Evolutionary conservation across 2,797 vertebrate species (phyloP).

Genomic region (Knipowitschia caucasica): DNA sequence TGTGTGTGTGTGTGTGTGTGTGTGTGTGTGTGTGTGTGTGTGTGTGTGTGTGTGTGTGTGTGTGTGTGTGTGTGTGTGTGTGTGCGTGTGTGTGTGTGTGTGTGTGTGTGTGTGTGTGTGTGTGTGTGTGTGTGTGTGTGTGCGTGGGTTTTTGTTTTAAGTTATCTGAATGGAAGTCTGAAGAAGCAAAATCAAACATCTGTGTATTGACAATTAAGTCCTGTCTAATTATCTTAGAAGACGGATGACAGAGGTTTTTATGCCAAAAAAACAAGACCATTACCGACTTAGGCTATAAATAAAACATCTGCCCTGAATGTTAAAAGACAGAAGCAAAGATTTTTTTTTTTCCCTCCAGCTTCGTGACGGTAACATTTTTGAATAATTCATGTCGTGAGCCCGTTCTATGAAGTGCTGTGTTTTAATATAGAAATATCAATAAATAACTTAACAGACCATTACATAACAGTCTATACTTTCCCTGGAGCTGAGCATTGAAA

Average conservation of each 20-base stretch:
- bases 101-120: no score
- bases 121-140: no score
- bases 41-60: no score
- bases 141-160: no score
- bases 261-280: conserved; percentile 2
- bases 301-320: not conserved
- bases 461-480: not conserved
- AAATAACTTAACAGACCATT: conserved; percentile 3
- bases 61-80: no score
- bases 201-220: conserved; percentile 5
- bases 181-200: conserved; percentile 7
- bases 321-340: not conserved
- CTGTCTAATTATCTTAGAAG: conserved; percentile 2
- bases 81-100: no score
- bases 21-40: no score
- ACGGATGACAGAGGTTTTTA: conserved; percentile 6
- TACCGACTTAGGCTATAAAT: not conserved
- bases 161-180: no score
- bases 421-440: conserved; percentile 6
- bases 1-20: no score
- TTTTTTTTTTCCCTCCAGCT: not conserved
- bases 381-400: not conserved
- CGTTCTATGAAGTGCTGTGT: not conserved
- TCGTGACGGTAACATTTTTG: conserved; percentile 5
- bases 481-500: not conserved